Evolutionary conservation across 2,113 vertebrate species (phyloP).

Genomic region (Terrapene triunguis): DNA sequence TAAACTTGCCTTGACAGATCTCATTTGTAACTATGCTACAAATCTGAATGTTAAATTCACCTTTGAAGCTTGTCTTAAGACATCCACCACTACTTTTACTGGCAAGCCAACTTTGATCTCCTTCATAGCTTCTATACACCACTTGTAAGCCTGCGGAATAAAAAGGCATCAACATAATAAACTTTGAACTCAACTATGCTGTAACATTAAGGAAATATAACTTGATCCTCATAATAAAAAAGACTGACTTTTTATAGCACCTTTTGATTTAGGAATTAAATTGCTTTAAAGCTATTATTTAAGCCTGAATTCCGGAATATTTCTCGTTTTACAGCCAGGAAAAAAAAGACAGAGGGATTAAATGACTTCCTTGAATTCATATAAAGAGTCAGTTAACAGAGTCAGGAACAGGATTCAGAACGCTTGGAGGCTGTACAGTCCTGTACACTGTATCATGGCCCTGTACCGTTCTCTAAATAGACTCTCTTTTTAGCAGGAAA

Average conservation of each 20-base stretch:
- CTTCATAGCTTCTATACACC: constrained; percentile 99
- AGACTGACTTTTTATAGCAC: neutral
- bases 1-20: neutral
- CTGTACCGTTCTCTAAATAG: neutral
- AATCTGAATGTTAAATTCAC: constrained; percentile 72
- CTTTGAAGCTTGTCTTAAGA: constrained; percentile 98
- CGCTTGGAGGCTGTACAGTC: neutral
- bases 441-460: neutral
- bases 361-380: neutral
- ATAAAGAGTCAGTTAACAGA: neutral
- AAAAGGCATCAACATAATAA: neutral
- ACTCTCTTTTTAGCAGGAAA: neutral
- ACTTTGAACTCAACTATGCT: rapidly evolving
- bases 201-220: rapidly evolving
- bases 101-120: constrained; percentile 95
- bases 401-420: neutral
- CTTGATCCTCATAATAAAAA: neutral
- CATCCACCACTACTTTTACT: constrained; percentile 97
- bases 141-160: constrained; percentile 92
- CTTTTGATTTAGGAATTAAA: neutral
- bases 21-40: neutral
- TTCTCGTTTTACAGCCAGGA: neutral
- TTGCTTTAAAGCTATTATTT: neutral
- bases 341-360: neutral
- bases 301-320: neutral